phyloP scores from a whole-genome alignment of 1,140 invertebrate genomes.

The Drosophila kurseongensis region DNA sequence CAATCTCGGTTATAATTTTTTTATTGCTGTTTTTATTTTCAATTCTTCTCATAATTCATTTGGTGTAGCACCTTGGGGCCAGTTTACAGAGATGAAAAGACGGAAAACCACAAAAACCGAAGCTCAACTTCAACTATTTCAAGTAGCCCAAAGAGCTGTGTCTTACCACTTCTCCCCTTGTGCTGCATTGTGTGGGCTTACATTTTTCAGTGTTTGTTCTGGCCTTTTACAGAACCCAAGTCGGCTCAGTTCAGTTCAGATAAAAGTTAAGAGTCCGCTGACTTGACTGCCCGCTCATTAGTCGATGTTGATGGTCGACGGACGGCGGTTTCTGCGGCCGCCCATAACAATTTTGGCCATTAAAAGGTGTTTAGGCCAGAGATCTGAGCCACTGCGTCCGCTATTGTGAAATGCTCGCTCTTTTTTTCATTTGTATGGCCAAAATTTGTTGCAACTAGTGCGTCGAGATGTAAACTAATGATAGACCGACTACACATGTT shows the following conservation, averaged over 20 bases:
- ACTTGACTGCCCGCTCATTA: conserved; percentile 69
- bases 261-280: conserved; percentile 29
- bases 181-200: conserved; percentile 48
- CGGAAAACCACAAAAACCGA: conserved; percentile 56
- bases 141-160: conserved; percentile 55
- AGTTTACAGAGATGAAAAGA: conserved; percentile 54
- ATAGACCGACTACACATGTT: conserved; percentile 60
- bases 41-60: conserved; percentile 76
- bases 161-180: conserved; percentile 6
- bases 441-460: conserved; percentile 71
- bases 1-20: conserved; percentile 26
- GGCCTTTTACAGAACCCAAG: conserved; percentile 67
- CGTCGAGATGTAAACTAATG: conserved; percentile 75
- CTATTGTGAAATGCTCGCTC: conserved; percentile 64
- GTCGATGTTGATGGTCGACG: conserved; percentile 51
- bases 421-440: conserved; percentile 44
- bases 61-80: conserved; percentile 58
- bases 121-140: conserved; percentile 67
- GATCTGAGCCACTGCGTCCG: conserved; percentile 66
- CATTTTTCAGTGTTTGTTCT: conserved; percentile 64
- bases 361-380: conserved; percentile 73
- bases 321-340: conserved; percentile 11
- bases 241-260: conserved; percentile 32
- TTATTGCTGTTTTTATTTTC: conserved; percentile 28
- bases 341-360: conserved; percentile 57